A percentile compares a stretch with the other conserved stretches of the same genome.
Conservation (phyloP, 2,888 invertebrate species). For the Cryptophagus acutangulus region DNA sequence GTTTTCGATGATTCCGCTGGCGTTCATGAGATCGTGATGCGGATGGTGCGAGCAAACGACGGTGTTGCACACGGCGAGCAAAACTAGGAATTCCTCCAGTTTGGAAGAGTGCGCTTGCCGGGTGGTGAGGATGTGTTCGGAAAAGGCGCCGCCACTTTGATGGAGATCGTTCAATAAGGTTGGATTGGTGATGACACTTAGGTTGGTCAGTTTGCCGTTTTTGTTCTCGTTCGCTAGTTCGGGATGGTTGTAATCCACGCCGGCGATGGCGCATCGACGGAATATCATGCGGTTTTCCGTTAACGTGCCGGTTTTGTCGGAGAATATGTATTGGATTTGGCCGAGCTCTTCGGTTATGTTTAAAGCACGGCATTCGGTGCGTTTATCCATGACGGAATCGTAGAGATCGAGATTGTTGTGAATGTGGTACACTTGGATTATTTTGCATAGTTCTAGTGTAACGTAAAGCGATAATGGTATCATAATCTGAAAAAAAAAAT, state of each 20-base stretch:
- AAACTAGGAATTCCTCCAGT: constrained; percentile 83
- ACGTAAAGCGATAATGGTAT: constrained; percentile 96
- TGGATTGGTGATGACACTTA: constrained; percentile 51
- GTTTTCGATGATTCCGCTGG: constrained; percentile 59
- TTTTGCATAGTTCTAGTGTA: constrained; percentile 92
- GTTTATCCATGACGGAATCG: constrained; percentile 75
- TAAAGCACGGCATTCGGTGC: constrained; percentile 85
- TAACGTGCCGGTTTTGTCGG: constrained; percentile 96
- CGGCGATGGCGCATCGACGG: constrained; percentile 81
- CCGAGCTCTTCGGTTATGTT: constrained; percentile 98
- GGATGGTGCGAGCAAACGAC: constrained; percentile 90
- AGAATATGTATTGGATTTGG: constrained; percentile 91
- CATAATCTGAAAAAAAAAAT: constrained; percentile 65
- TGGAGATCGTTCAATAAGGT: constrained; percentile 52
- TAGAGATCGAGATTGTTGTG: constrained; percentile 84
- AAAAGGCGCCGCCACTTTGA: constrained; percentile 31
- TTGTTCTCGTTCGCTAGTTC: constrained; percentile 60
- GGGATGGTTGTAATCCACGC: constrained; percentile 83
- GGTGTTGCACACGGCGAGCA: constrained; percentile 93
- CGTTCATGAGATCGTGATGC: constrained; percentile 67
- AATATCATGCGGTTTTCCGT: constrained; percentile 99
- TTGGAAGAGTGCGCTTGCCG: constrained; percentile 59
- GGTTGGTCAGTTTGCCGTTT: constrained; percentile 44
- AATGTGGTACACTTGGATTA: constrained; percentile 93
- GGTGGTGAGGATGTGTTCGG: constrained; percentile 32